phyloP scores from a whole-genome alignment of 2,797 vertebrate species.

The Clarias platycephalus region DNA sequence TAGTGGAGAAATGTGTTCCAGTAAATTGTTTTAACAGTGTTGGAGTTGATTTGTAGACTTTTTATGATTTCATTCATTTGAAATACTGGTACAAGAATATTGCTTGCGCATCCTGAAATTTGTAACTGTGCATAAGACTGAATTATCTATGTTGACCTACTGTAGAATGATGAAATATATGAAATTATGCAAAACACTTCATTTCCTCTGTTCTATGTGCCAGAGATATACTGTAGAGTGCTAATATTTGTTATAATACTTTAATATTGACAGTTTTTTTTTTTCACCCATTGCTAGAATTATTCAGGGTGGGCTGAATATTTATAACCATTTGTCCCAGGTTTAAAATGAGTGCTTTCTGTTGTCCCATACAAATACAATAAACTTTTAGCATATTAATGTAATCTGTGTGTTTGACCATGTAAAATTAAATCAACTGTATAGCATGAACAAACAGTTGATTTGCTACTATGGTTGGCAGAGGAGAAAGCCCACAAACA shows the following conservation, averaged over 20 bases:
- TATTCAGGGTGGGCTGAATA: slow-evolving; percentile 7
- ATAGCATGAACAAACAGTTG: too few species aligned
- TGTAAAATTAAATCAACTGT: slow-evolving; percentile 30
- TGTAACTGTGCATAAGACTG: not conserved
- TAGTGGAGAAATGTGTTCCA: not conserved
- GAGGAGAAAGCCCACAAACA: not conserved
- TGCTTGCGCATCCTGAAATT: not conserved
- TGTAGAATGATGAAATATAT: slow-evolving; percentile 22
- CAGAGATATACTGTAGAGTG: not conserved
- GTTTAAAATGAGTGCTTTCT: slow-evolving; percentile 33
- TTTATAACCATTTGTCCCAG: slow-evolving; percentile 29
- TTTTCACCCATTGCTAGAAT: not conserved
- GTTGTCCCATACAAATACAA: slow-evolving; percentile 16
- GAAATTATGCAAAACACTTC: slow-evolving; percentile 6
- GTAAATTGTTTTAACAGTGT: not conserved
- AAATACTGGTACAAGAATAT: slow-evolving; percentile 11
- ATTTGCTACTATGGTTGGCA: not conserved
- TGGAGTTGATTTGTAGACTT: not conserved
- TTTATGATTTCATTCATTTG: not conserved
- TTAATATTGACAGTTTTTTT: slow-evolving; percentile 10
- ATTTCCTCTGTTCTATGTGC: slow-evolving; percentile 14
- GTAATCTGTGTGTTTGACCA: slow-evolving; percentile 39
- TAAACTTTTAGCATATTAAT: not conserved
- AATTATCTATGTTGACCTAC: slow-evolving; percentile 22
- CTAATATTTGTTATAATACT: slow-evolving; percentile 8